Conservation (phyloP, 2,888 invertebrate species). For the Xanthia togata region DNA sequence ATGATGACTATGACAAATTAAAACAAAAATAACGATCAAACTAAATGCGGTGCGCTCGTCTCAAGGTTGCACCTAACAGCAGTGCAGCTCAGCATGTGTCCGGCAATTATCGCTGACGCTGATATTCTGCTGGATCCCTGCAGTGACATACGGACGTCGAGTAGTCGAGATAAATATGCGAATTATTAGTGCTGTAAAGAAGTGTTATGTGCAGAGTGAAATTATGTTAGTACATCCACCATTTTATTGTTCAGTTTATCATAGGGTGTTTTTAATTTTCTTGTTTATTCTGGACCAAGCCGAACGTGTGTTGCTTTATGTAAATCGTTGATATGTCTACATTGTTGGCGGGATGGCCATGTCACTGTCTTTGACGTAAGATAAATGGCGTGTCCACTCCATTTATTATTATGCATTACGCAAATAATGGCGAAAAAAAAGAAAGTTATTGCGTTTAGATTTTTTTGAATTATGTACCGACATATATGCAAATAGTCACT, state of each 20-base stretch:
- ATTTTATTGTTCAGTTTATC: neutral
- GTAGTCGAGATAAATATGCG: neutral
- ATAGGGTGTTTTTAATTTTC: neutral
- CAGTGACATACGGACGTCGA: neutral
- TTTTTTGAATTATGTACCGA: too few species aligned
- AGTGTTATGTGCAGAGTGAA: neutral
- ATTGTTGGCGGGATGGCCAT: neutral
- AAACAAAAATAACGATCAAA: neutral
- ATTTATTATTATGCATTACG: neutral
- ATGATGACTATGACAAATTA: neutral
- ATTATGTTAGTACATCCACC: neutral
- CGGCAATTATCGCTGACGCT: neutral
- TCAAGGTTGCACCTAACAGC: neutral
- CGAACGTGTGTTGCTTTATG: slow-evolving; percentile 20
- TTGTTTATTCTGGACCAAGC: slow-evolving; percentile 19
- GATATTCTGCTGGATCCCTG: neutral
- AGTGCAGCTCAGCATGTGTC: neutral
- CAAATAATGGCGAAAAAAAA: neutral
- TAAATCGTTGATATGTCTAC: slow-evolving; percentile 20
- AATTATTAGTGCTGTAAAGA: neutral
- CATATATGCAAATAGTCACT: neutral
- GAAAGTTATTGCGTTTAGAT: too few species aligned
- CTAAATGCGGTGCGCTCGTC: neutral
- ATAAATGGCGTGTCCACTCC: slow-evolving; percentile 9
- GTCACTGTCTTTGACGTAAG: neutral